phyloP scores from a whole-genome alignment of 2,888 invertebrate genomes.

The Cheilosia impressa region DNA sequence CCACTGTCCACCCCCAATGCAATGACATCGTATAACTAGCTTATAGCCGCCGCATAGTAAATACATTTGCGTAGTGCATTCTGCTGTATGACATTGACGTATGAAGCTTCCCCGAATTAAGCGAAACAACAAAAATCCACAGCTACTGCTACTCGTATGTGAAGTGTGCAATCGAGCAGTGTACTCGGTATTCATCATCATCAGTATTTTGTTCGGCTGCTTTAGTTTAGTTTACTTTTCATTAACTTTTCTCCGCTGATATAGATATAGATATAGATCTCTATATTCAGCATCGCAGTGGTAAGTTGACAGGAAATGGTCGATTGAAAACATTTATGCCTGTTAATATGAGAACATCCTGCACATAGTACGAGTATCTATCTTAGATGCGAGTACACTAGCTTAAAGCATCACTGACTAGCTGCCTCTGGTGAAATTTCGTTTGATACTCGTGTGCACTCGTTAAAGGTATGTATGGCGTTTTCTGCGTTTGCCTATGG shows the following conservation, averaged over 20 bases:
- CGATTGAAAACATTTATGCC: constrained; percentile 81
- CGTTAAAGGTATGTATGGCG: background rate
- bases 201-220: constrained; percentile 42
- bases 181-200: background rate
- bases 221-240: constrained; percentile 65
- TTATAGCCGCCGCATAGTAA: constrained; percentile 33
- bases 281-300: constrained; percentile 57
- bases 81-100: constrained; percentile 66
- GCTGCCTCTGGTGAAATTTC: constrained; percentile 5
- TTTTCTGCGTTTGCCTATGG: no score
- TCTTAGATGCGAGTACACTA: constrained; percentile 26
- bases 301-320: constrained; percentile 81
- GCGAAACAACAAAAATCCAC: constrained; percentile 28
- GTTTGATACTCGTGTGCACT: background rate
- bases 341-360: constrained; percentile 84
- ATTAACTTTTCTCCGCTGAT: constrained; percentile 65
- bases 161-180: constrained; percentile 10
- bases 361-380: constrained; percentile 57
- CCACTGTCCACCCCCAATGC: constrained; percentile 83
- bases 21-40: constrained; percentile 78
- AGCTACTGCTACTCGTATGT: constrained; percentile 26
- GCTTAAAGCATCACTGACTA: constrained; percentile 30
- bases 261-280: background rate
- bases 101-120: constrained; percentile 56
- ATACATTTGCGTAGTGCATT: constrained; percentile 62